A percentile compares a stretch with the other conserved stretches of the same genome.
Conservation (phyloP, 2,797 vertebrate species). For the Melanogrammus aeglefinus region DNA sequence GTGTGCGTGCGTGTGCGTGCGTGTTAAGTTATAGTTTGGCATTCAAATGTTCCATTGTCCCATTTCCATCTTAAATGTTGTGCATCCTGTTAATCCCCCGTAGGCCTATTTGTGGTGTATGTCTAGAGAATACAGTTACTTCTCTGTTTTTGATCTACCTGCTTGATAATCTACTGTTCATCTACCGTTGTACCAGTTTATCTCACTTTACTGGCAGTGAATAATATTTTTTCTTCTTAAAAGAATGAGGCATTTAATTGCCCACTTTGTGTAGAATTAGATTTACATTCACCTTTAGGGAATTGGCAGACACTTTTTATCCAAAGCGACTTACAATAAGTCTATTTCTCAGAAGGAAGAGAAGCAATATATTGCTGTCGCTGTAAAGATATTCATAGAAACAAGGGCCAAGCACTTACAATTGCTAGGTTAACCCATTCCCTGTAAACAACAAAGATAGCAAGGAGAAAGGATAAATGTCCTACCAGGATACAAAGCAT, state of each 20-base stretch:
- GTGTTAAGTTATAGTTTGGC: slow-evolving; percentile 34
- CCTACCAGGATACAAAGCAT: no score
- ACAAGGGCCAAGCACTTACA: no score
- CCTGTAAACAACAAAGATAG: no score
- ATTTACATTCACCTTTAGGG: no score
- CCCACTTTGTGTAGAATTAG: background rate
- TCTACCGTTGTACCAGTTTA: background rate
- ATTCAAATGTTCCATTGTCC: slow-evolving; percentile 47
- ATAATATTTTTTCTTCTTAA: background rate
- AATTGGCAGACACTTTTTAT: no score
- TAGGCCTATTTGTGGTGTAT: background rate
- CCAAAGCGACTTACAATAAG: no score
- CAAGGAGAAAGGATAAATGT: background rate
- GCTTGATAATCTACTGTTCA: background rate
- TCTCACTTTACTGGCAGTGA: background rate
- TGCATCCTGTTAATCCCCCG: background rate
- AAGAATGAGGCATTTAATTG: background rate
- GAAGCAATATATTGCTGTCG: no score
- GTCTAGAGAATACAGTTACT: background rate
- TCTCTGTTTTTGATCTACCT: background rate
- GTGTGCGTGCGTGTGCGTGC: background rate
- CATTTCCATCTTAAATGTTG: slow-evolving; percentile 28
- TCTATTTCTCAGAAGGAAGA: no score
- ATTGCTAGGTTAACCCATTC: no score
- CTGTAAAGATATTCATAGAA: no score